These are phyloP conservation scores for Lophius americanus DNA, from an alignment of 2,797 vertebrate species.

Conservation along the genomic window DNA sequence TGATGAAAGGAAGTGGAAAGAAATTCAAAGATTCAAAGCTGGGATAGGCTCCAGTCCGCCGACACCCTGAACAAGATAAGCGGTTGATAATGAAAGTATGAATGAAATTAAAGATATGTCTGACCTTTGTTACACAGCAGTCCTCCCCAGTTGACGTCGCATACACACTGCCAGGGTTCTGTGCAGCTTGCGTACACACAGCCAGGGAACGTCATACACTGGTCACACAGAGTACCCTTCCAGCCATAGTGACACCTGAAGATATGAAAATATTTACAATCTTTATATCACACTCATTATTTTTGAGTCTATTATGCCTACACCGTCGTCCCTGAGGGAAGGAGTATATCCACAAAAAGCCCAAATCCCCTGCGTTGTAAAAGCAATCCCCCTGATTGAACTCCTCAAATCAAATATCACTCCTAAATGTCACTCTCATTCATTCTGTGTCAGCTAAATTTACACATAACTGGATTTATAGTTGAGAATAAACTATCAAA, in stretches of 20 bases:
- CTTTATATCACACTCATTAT: neutral
- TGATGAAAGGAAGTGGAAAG: conserved; percentile 6
- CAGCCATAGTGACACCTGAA: conserved; percentile 86
- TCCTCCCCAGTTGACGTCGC: conserved; percentile 88
- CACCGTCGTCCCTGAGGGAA: neutral
- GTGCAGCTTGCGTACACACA: conserved; percentile 84
- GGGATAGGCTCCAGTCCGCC: no score
- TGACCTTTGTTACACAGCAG: conserved; percentile 88
- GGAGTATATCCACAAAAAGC: no score
- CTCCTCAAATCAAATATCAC: no score
- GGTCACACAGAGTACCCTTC: conserved; percentile 81
- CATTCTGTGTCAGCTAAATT: no score
- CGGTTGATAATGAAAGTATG: neutral
- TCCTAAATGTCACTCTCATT: no score
- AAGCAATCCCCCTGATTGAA: no score
- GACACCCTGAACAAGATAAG: no score
- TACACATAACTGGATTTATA: no score
- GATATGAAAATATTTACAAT: neutral
- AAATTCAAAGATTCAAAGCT: neutral
- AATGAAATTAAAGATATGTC: conserved; percentile 21
- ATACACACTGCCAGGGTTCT: conserved; percentile 87
- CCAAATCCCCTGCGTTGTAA: no score
- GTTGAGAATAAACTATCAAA: no score
- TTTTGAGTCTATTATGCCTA: neutral
- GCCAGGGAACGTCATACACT: conserved; percentile 84